Conservation (phyloP, 2,888 invertebrate species). For the Dicycla oo region DNA sequence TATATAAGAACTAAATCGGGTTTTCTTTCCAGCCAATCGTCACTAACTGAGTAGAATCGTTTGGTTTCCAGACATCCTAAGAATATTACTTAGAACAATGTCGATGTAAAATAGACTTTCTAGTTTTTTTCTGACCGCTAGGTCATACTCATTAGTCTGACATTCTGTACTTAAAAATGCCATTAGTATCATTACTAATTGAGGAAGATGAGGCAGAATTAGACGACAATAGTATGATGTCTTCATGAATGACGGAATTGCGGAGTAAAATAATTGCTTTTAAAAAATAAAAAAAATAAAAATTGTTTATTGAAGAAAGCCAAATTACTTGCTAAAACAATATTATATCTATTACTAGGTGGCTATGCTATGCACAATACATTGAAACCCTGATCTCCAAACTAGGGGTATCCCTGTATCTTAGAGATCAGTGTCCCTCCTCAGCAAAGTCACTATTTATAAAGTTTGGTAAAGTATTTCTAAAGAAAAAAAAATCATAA, state of each 20-base stretch:
- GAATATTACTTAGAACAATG: slow-evolving; percentile 1
- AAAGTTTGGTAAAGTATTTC: no score
- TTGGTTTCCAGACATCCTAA: slow-evolving; percentile 15
- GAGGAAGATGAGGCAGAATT: neutral
- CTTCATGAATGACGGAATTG: neutral
- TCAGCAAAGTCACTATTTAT: no score
- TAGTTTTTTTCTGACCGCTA: neutral
- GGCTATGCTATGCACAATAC: no score
- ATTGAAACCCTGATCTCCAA: no score
- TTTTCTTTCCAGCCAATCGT: slow-evolving; percentile 20
- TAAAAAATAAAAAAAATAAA: no score
- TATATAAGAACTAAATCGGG: slow-evolving; percentile 3
- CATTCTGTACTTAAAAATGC: neutral
- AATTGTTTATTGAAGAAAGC: no score
- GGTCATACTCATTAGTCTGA: neutral
- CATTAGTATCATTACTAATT: neutral
- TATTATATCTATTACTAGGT: no score
- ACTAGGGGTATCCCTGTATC: no score
- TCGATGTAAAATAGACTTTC: neutral
- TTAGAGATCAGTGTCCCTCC: no score
- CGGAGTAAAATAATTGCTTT: neutral
- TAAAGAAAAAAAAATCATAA: no score
- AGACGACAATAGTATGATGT: neutral
- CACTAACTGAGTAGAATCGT: slow-evolving; percentile 25
- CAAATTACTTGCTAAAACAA: no score